phyloP scores from a whole-genome alignment of 2,797 vertebrate species.

The Scolopax rusticola region DNA sequence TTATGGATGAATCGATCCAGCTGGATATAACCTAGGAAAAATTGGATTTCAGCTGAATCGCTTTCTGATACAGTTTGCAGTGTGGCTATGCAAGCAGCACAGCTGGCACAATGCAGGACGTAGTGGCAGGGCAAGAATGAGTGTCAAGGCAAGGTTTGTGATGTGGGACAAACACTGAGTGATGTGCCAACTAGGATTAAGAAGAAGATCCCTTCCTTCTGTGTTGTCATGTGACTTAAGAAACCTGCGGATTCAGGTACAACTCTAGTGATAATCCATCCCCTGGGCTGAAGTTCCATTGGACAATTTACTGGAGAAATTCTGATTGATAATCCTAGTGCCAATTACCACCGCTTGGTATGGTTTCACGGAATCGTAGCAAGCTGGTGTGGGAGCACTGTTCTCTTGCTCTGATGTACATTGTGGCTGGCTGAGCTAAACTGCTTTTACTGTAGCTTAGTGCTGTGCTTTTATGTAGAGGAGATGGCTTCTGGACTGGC shows the following conservation, averaged over 20 bases:
- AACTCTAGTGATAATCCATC: background rate
- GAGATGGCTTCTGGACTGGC: background rate
- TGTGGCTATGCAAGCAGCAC: background rate
- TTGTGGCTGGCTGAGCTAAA: background rate
- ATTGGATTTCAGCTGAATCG: background rate
- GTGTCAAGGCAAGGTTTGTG: background rate
- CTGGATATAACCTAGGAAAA: background rate
- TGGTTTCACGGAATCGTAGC: background rate
- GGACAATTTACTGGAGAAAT: background rate
- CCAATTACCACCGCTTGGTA: background rate
- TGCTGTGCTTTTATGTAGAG: background rate
- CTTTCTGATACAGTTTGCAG: background rate
- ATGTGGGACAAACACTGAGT: background rate
- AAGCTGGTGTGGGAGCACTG: background rate
- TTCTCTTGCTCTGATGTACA: fast-evolving
- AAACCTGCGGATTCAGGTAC: background rate
- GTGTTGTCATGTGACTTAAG: background rate
- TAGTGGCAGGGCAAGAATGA: background rate
- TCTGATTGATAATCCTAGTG: background rate
- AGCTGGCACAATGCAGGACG: background rate
- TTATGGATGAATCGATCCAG: background rate
- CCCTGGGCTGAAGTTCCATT: background rate
- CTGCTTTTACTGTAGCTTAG: background rate
- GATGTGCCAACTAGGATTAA: background rate
- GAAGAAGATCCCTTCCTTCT: background rate